Conservation (phyloP, 1,140 invertebrate species). For the Ladona fulva region DNA sequence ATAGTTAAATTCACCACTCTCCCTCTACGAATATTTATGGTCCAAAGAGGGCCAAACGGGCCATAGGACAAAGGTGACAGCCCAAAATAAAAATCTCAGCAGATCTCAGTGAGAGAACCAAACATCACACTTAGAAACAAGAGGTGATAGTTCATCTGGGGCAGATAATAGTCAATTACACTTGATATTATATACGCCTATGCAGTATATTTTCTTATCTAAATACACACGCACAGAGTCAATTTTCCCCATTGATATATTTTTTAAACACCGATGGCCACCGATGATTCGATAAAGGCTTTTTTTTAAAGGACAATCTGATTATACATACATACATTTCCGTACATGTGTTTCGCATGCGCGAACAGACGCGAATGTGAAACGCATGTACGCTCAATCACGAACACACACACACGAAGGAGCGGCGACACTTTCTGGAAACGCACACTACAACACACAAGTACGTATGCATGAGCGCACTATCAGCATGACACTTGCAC, state of each 20-base stretch:
- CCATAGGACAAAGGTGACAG: not conserved
- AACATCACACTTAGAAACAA: constrained; percentile 4
- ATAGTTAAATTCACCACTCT: not conserved
- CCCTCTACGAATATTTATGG: not conserved
- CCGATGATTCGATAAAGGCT: not conserved
- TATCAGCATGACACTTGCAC: not conserved
- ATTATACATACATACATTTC: not conserved
- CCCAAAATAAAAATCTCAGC: constrained; percentile 1
- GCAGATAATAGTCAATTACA: not conserved
- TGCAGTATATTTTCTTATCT: not conserved
- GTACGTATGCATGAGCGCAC: constrained; percentile 6
- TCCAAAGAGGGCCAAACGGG: not conserved
- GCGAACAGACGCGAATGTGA: too few species aligned
- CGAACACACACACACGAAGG: too few species aligned
- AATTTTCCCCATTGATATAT: constrained; percentile 3
- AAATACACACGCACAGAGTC: not conserved
- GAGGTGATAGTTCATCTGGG: not conserved
- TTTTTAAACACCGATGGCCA: constrained; percentile 8
- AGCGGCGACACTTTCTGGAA: not conserved
- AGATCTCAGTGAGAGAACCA: not conserved
- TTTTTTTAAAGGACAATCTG: constrained; percentile 7
- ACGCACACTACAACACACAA: not conserved
- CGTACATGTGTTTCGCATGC: not conserved
- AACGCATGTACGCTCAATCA: too few species aligned
- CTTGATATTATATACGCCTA: constrained; percentile 7